Base-by-base conservation (phyloP, 1,140 invertebrate species). In the Triops cancriformis region DNA sequence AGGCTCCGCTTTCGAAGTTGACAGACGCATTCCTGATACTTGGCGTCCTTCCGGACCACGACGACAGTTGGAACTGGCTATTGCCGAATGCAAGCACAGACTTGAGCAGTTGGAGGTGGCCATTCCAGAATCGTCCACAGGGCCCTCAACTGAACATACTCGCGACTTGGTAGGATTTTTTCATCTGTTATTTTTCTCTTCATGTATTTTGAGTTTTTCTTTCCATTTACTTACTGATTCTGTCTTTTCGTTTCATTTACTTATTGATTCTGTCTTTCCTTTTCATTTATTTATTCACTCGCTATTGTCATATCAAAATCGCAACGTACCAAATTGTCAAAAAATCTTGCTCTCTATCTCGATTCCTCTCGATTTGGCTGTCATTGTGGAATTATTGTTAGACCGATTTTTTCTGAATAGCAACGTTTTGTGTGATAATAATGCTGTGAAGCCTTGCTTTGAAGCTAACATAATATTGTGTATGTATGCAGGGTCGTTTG, bases 61-160 rank as follows among this genome's bases (percentile, higher is more conserved):
- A 37, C 26, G 77, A 12, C 77, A 78, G 28, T 64, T 81, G 75
- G 78, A 79, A 43, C 78, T 80, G 26, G 81, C 81, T 42, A 73
- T 82, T 6, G 81, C 80, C 12, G 81, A 82, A 51, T 77, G 80
- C 41, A 79, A 79, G 31, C 79, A 79, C 76, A 79, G 80, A 37
- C 51, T 82, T n/a, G 51, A 37, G 26, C 76, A 75, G 11, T 72
- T 82, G 41, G 81, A 82, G 41, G 80, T 80, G 43, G 79, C 79
- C 10, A 72, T 82, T 31, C 78, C 51, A 6, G 51, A 73, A 73
- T 37, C 77, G 26, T 41, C 72, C 11, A 23, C 23, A 5, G 75
- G 27, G 45, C 42, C 75, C 7, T 64, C 43, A 10, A 27, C 75
- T 12, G 43, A 76, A 11, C 27, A 28, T 28, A 41, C 75, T 27